phyloP scores from a whole-genome alignment of 2,797 vertebrate genomes.

The Choloepus didactylus region DNA sequence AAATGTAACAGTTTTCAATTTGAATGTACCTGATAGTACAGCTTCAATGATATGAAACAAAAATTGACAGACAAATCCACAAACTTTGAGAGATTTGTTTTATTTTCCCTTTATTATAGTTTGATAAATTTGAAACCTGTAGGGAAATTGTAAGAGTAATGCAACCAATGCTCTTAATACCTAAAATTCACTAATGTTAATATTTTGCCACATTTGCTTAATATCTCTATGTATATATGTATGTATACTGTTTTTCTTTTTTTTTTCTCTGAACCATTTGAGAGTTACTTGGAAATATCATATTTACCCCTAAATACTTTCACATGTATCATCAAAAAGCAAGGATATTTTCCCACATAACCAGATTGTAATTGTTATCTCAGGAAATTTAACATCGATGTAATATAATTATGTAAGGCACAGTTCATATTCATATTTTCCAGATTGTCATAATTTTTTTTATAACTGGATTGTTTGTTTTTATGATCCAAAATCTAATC shows the following conservation, averaged over 20 bases:
- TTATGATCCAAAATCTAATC: neutral
- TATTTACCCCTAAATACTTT: neutral
- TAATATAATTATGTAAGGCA: neutral
- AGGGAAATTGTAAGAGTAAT: neutral
- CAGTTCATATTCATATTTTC: neutral
- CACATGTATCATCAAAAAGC: neutral
- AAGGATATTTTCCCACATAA: neutral
- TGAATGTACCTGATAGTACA: neutral
- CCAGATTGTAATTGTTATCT: neutral
- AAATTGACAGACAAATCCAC: neutral
- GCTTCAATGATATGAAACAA: neutral
- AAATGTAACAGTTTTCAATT: conserved; percentile 3
- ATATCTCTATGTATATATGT: neutral
- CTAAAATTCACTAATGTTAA: neutral
- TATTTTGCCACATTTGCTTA: neutral
- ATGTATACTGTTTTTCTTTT: neutral
- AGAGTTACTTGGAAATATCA: neutral
- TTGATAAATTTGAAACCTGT: neutral
- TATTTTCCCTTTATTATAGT: neutral
- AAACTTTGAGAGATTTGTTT: conserved; percentile 8
- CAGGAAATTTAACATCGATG: neutral
- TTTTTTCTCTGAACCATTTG: neutral
- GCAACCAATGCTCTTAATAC: neutral
- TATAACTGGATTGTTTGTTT: neutral
- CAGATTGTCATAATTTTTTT: neutral